Evolutionary conservation across 92 coral and sea anemone genomes (phyloP).

Genomic region (Chrysogorgia sp.): DNA sequence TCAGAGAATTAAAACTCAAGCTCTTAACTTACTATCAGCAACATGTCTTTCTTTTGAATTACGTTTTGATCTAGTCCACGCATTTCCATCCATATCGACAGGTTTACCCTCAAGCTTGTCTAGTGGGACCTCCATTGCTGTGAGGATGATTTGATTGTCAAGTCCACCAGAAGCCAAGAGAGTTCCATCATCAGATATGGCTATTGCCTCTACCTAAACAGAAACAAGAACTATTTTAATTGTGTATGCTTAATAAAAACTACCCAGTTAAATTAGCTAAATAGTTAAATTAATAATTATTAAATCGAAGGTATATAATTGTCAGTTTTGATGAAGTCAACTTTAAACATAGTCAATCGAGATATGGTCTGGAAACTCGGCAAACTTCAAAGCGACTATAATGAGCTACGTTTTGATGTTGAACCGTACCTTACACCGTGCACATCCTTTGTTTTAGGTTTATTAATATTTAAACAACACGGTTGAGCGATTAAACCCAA

Average conservation of each 20-base stretch:
- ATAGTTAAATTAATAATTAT: neutral
- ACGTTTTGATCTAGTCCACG: conserved; percentile 8
- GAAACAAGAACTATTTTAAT: neutral
- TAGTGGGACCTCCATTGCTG: conserved; percentile 76
- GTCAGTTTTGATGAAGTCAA: neutral
- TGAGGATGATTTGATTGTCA: conserved; percentile 75
- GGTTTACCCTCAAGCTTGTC: conserved; percentile 88
- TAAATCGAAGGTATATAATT: neutral
- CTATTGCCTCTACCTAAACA: conserved; percentile 76
- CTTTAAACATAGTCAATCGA: too few relatives aligned
- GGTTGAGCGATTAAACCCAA: too few relatives aligned
- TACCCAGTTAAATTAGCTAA: too few relatives aligned
- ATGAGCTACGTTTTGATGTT: too few relatives aligned
- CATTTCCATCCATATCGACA: conserved; percentile 38
- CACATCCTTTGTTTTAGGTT: too few relatives aligned
- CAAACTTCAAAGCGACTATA: too few relatives aligned
- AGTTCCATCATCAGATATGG: conserved; percentile 93
- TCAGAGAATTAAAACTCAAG: neutral
- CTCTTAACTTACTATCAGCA: conserved; percentile 10
- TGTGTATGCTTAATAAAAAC: too few relatives aligned
- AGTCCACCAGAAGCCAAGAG: conserved; percentile 90
- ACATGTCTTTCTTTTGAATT: conserved; percentile 30
- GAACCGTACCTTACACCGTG: too few relatives aligned
- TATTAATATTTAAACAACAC: too few relatives aligned
- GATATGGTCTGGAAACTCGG: too few relatives aligned